These are phyloP conservation scores for Saturnia japonica DNA, from an alignment of 2,888 invertebrate genomes.

Conservation along the genomic window DNA sequence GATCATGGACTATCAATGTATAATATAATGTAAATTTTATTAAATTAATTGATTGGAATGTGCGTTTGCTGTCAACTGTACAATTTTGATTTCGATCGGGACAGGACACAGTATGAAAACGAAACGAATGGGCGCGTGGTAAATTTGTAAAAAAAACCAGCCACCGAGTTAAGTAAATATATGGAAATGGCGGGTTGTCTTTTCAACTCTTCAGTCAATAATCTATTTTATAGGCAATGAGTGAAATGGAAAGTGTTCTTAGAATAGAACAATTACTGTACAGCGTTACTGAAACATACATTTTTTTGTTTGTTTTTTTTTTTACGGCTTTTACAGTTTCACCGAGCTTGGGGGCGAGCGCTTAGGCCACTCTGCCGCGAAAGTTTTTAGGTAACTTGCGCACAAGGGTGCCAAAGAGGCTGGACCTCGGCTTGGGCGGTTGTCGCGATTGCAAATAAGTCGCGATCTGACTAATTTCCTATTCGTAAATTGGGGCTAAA, in stretches of 20 bases:
- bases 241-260: background rate
- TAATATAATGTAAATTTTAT: background rate
- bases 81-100: background rate
- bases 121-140: background rate
- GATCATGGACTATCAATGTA: background rate
- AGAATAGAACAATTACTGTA: background rate
- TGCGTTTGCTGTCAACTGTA: background rate
- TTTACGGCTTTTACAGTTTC: too few relatives aligned
- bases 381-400: too few relatives aligned
- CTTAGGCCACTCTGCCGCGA: too few relatives aligned
- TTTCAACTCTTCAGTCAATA: background rate
- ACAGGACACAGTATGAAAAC: background rate
- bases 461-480: too few relatives aligned
- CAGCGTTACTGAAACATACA: background rate
- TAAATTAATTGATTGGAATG: background rate
- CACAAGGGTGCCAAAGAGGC: too few relatives aligned
- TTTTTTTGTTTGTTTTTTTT: too few relatives aligned
- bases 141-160: background rate
- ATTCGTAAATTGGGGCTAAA: too few relatives aligned
- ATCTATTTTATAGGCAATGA: background rate
- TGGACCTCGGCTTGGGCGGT: too few relatives aligned
- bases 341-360: too few relatives aligned
- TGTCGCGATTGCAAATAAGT: too few relatives aligned
- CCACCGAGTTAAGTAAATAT: background rate
- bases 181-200: background rate